A percentile compares a stretch with the other conserved stretches of the same genome.
Conservation (phyloP, 1,140 invertebrate species). For the Cyclargus thomasi region DNA sequence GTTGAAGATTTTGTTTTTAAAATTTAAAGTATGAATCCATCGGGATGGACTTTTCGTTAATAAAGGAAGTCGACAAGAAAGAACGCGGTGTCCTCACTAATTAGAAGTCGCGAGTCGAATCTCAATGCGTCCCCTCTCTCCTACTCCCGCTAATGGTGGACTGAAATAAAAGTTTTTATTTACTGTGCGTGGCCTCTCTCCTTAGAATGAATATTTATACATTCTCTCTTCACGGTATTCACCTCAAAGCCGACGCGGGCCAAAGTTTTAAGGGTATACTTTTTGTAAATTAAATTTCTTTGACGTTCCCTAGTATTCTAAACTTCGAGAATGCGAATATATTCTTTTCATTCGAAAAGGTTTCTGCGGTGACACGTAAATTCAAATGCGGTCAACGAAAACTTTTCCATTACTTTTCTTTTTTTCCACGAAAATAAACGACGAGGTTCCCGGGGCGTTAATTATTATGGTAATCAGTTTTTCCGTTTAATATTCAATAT, state of each 20-base stretch:
- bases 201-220: slow-evolving; percentile 67
- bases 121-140: slow-evolving; percentile 50
- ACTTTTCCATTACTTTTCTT: slow-evolving; percentile 18
- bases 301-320: slow-evolving; percentile 42
- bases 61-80: slow-evolving; percentile 52
- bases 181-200: slow-evolving; percentile 61
- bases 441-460: slow-evolving; percentile 2
- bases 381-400: slow-evolving; percentile 17
- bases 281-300: slow-evolving; percentile 54
- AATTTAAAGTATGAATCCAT: slow-evolving; percentile 63
- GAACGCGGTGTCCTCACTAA: slow-evolving; percentile 61
- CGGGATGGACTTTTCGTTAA: slow-evolving; percentile 60
- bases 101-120: slow-evolving; percentile 69
- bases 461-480: slow-evolving; percentile 4
- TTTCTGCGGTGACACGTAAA: slow-evolving; percentile 22
- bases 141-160: slow-evolving; percentile 50
- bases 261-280: slow-evolving; percentile 52
- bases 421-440: slow-evolving; percentile 10
- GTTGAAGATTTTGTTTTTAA: not conserved
- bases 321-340: slow-evolving; percentile 35
- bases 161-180: slow-evolving; percentile 72
- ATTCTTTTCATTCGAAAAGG: slow-evolving; percentile 25
- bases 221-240: slow-evolving; percentile 55
- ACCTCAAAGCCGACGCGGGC: slow-evolving; percentile 47
- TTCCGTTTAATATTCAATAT: slow-evolving; percentile 4